Conservation (phyloP, 92 coral and sea anemone genomes). For the Parazoanthus swiftii region DNA sequence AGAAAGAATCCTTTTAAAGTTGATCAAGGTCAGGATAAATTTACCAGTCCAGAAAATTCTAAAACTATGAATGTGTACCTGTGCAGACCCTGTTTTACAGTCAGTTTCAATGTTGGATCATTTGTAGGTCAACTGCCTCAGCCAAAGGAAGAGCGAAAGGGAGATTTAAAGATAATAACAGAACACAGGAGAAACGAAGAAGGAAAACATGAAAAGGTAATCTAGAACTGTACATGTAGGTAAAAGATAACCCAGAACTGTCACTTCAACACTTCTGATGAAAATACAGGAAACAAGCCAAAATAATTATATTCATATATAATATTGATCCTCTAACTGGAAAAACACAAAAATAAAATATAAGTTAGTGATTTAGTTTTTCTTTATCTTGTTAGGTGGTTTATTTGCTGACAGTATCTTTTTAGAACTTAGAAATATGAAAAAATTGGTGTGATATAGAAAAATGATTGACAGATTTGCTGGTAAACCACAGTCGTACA, state of each 20-base stretch:
- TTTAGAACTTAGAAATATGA: no score
- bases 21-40: no score
- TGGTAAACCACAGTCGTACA: no score
- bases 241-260: conserved; percentile 49
- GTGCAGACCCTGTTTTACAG: background rate
- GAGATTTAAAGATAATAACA: conserved; percentile 85
- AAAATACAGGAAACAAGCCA: no score
- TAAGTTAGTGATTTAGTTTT: background rate
- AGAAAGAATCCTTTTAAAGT: no score
- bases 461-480: no score
- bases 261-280: no score
- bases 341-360: background rate
- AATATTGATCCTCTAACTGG: no score
- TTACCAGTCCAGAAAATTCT: background rate
- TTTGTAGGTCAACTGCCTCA: conserved; percentile 73
- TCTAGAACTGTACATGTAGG: no score
- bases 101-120: background rate
- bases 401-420: no score
- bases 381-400: background rate
- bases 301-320: no score
- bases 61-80: background rate
- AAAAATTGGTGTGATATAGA: no score
- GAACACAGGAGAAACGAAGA: conserved; percentile 93
- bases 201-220: conserved; percentile 81
- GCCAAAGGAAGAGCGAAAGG: conserved; percentile 73